phyloP scores from a whole-genome alignment of 2,113 vertebrate genomes.

The Syngnathoides biaculeatus region DNA sequence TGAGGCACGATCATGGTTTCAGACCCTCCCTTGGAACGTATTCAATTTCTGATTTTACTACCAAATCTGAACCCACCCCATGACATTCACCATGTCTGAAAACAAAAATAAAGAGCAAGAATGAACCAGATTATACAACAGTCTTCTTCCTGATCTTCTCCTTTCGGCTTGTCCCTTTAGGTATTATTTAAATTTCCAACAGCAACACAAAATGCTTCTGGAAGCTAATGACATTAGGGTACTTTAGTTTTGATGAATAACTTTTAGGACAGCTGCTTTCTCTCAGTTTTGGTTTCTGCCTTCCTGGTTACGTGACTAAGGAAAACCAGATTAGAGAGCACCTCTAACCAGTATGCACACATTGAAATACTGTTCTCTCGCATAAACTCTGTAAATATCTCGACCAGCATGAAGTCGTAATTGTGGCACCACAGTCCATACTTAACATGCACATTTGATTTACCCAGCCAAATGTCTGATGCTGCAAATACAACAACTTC shows the following conservation, averaged over 20 bases:
- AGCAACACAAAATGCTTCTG: too few species aligned
- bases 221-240: too few species aligned
- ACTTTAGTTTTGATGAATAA: slow-evolving; percentile 4
- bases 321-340: neutral
- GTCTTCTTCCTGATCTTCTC: too few species aligned
- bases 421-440: slow-evolving; percentile 54
- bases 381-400: slow-evolving; percentile 59
- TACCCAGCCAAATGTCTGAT: slow-evolving; percentile 14
- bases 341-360: neutral
- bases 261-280: slow-evolving; percentile 3
- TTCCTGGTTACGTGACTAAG: too few species aligned
- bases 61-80: neutral
- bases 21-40: slow-evolving; percentile 1
- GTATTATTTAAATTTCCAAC: too few species aligned
- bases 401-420: slow-evolving; percentile 45
- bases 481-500: slow-evolving; percentile 35
- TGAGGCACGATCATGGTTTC: slow-evolving; percentile 8
- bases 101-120: neutral
- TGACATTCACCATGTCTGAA: neutral
- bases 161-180: too few species aligned
- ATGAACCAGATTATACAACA: neutral
- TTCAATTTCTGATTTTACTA: neutral
- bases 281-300: too few species aligned
- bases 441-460: slow-evolving; percentile 41
- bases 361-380: slow-evolving; percentile 38